Base-by-base conservation (phyloP, 1,140 invertebrate genomes). In the Scaptodrosophila lebanonensis region DNA sequence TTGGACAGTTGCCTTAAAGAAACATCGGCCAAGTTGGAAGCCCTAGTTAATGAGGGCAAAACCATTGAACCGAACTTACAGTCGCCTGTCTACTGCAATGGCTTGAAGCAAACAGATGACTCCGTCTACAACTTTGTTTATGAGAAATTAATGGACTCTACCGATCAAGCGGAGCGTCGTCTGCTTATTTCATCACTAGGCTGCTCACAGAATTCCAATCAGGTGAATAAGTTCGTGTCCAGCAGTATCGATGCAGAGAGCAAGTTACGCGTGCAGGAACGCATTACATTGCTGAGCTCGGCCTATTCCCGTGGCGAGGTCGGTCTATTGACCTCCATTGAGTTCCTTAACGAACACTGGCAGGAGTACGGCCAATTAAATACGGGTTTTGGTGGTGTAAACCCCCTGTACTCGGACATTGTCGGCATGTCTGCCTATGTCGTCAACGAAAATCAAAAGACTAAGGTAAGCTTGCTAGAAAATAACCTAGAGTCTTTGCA, bases 71-170 rank as follows among this genome's bases (percentile, higher is more conserved):
- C 83, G 1, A 86, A 87, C 61, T 30, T 87, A 11, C 84, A 84
- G 49, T 43, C 62, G 2, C 67, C 88, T 0, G 89, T 92, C 1
- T 94, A 93, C 63, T 95, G 93, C 82, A 89, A 89, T 25, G 93
- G 90, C 0, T 87, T 95, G 0, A 88, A 87, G 62, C 50, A 91
- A 42, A 92, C 93, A 2, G 86, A 87, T 0, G 66, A 86, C 27
- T 73, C 88, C 0, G 91, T 91, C 40, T 95, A 92, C 89, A 79
- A 92, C 40, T 92, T 90, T 76, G 87, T 92, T 1, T 91, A 90
- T 85, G 54, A 90, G 1, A 73, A 89, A 36, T 93, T 93, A 59
- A 66, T 88, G 18, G 73, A 85, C 4, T 88, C 91, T 0, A 88
- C 89, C 36, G 88, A 90, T 11, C 86, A 89, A 12, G 66, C 88